Conservation (phyloP, 2,113 vertebrate genomes). For the Sapayoa aenigma region DNA sequence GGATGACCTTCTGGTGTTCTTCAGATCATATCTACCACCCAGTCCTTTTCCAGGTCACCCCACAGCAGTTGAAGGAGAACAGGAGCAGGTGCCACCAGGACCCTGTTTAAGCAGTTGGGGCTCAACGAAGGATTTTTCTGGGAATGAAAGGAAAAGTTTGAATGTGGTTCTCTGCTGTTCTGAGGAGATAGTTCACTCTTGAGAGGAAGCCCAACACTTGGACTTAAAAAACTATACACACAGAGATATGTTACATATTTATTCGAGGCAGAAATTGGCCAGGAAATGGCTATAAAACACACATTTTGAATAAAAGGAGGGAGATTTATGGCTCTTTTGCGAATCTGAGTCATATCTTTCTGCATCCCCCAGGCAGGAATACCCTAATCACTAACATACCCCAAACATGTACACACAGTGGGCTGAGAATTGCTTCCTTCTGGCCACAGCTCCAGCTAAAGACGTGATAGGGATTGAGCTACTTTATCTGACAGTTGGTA, state of each 20-base stretch:
- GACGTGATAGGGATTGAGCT: slow-evolving; percentile 71
- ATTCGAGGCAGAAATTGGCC: slow-evolving; percentile 76
- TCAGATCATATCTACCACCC: fast-evolving
- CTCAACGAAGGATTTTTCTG: not conserved
- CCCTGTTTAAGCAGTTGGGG: not conserved
- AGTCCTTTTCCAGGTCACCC: not conserved
- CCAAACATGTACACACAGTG: slow-evolving; percentile 73
- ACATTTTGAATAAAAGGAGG: slow-evolving; percentile 77
- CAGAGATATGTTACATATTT: slow-evolving; percentile 75
- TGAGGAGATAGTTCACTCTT: slow-evolving; percentile 9
- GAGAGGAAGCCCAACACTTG: slow-evolving; percentile 12
- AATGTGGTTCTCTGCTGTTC: not conserved
- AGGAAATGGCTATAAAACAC: slow-evolving; percentile 80
- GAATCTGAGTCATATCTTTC: slow-evolving; percentile 80
- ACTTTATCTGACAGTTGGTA: slow-evolving; percentile 75
- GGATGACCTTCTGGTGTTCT: not conserved
- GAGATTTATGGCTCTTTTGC: slow-evolving; percentile 81
- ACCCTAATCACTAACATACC: slow-evolving; percentile 82
- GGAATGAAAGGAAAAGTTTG: not conserved
- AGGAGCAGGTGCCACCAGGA: slow-evolving; percentile 10
- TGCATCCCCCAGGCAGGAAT: slow-evolving; percentile 73
- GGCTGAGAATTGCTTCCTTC: slow-evolving; percentile 80
- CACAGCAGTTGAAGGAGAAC: not conserved
- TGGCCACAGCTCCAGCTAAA: slow-evolving; percentile 69
- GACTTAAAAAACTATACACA: slow-evolving; percentile 28